phyloP scores from a whole-genome alignment of 2,888 invertebrate species.

The Aethes cnicana region DNA sequence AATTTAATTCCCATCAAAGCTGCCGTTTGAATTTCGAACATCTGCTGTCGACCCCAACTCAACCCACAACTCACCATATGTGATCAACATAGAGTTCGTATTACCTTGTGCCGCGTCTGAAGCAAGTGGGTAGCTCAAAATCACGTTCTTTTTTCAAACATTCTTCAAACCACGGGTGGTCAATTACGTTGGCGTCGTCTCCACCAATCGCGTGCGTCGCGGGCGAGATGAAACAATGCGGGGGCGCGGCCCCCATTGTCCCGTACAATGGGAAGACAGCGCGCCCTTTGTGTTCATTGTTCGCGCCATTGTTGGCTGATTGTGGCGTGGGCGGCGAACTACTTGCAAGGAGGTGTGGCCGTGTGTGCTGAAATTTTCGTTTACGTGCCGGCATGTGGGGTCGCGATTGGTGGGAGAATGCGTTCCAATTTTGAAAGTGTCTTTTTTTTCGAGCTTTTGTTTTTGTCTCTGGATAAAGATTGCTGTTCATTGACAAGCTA shows the following conservation, averaged over 20 bases:
- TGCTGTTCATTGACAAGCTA: no score
- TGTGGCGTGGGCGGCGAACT: slow-evolving; percentile 44
- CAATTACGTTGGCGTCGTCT: slow-evolving; percentile 43
- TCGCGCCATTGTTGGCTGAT: slow-evolving; percentile 56
- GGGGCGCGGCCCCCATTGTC: slow-evolving; percentile 71
- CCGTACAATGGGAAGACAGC: slow-evolving; percentile 76
- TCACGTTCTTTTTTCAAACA: slow-evolving; percentile 48
- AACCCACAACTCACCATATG: slow-evolving; percentile 11
- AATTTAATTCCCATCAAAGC: slow-evolving; percentile 65
- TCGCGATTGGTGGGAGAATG: slow-evolving; percentile 11
- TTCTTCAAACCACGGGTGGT: slow-evolving; percentile 65
- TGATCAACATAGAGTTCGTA: slow-evolving; percentile 11
- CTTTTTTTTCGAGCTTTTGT: background rate
- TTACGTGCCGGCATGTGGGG: slow-evolving; percentile 35
- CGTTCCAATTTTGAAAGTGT: slow-evolving; percentile 6
- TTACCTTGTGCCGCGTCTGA: background rate
- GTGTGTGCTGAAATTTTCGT: slow-evolving; percentile 49
- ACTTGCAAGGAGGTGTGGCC: slow-evolving; percentile 36
- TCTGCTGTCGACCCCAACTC: slow-evolving; percentile 41
- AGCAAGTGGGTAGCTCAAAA: slow-evolving; percentile 43
- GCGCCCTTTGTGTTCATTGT: slow-evolving; percentile 71
- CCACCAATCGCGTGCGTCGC: slow-evolving; percentile 55
- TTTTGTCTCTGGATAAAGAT: no score
- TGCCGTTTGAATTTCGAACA: slow-evolving; percentile 53
- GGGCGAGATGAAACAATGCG: slow-evolving; percentile 74